Evolutionary conservation across 2,797 vertebrate species (phyloP), one percentile per base, ranked within the genome.

Genomic region (Babyrousa celebensis): DNA sequence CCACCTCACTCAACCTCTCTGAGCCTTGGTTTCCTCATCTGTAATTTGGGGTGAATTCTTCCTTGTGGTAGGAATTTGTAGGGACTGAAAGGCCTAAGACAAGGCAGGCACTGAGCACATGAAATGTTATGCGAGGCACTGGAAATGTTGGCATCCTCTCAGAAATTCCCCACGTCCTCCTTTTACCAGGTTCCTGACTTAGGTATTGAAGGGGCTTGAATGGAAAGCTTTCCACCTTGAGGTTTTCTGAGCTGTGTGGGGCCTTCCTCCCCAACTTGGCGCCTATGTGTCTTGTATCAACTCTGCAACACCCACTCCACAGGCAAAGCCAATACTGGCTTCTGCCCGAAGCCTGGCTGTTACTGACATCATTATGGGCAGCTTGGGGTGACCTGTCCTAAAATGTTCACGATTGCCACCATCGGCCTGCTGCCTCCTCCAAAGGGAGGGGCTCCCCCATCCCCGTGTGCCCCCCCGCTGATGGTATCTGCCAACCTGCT

Each of bases 211-310:
- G 60, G 7, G 29, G 25, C 15, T 9, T 60, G 60, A 58, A 5
- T 0, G 0, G 27, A 48, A 67, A 60, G 23, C 60, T 9, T 18
- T 0, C 20, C 25, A 20, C 77, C 52, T 62, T 20, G 1, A 23
- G 52, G 54, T 32, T 40, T 67, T 23, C 56, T 3, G 60, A 60
- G 62, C 5, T 4, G n/a, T 4, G 16, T 1, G 7, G n/a, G 3
- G 77, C 65, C 68, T 14, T 48, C 84, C 75, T 36, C 15, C 29
- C 25, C 75, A 40, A 3, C 12, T 12, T 11, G 0, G 0, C 1
- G 10, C 0, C 0, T 9, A n/a, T 18, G 32, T 6, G n/a, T 74
- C 60, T 58, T 5, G 9, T 12, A n/a, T 23, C 12, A 4, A 23
- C 21, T 18, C 29, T 18, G 12, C 27, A 25, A 12, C 0, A 23